Base-by-base conservation (phyloP, 1,140 invertebrate species). In the Centruroides sculpturatus region DNA sequence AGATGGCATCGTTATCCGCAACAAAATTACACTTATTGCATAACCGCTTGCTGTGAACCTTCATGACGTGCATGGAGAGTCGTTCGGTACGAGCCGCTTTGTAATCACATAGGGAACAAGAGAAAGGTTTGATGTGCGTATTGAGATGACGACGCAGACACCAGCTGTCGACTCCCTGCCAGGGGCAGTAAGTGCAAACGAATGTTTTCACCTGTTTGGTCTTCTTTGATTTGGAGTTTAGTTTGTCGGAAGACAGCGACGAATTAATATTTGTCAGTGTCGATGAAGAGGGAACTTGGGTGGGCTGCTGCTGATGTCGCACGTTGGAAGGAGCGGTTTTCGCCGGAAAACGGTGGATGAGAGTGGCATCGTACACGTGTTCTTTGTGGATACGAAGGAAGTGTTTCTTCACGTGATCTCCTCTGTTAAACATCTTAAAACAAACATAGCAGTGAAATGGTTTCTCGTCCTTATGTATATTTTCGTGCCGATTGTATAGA, bases 361-460 rank as follows among this genome's bases (percentile, higher is more conserved):
- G 41, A 6, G 41, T 41, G 5, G 41, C 51, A 53, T 53, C 51
- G 8, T 53, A 53, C 7, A 36, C 23, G 8, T 34, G 23, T 53
- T 53, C 51, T 53, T 53, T 63, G 69, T 92, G 89, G 85, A 92
- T 92, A 57, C 90, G 77, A 46, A 89, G 75, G 70, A 92, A 92
- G 72, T 94, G 90, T 69, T 94, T 94, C 71, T 94, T 94, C 23
- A 92, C 89, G 70, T 94, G 90, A 73, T 94, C 90, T n/a, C 89
- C 89, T 47, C 90, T 78, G 73, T 91, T 93, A 75, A 94, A 94
- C 68, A 91, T 86, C 71, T 68, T 68, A 46, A 66, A 64, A 70
- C 90, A 94, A 4, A 90, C 82, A 70, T 92, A 92, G 71, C 89
- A 94, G 68, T 91, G 86, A 68, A 92, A 94, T 1, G 89, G 89